Evolutionary conservation across 2,888 invertebrate genomes (phyloP).

Genomic region (Apamea anceps): DNA sequence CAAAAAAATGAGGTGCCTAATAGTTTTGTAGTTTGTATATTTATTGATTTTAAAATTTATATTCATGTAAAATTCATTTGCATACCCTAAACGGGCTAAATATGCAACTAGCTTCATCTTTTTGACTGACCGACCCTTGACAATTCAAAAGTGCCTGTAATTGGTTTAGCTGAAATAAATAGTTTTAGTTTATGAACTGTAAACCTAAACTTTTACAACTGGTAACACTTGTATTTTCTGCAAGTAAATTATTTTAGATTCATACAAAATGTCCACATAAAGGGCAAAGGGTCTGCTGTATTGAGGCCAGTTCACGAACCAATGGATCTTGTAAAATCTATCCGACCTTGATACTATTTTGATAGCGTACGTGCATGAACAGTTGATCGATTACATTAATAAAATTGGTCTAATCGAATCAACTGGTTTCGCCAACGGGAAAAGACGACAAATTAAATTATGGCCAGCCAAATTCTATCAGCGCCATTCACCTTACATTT

Average conservation of each 20-base stretch:
- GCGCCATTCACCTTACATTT: conserved; percentile 20
- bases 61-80: neutral
- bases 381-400: conserved; percentile 53
- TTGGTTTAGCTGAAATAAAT: too few species aligned
- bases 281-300: conserved; percentile 29
- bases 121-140: too few species aligned
- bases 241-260: conserved; percentile 3
- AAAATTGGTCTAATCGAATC: conserved; percentile 48
- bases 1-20: too few species aligned
- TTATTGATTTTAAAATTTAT: neutral
- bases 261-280: neutral
- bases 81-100: neutral
- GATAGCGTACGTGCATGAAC: conserved; percentile 38
- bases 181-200: too few species aligned
- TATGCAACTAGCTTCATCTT: too few species aligned
- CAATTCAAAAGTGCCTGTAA: too few species aligned
- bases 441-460: conserved; percentile 51
- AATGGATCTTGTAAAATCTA: conserved; percentile 34
- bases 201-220: neutral
- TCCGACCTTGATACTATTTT: conserved; percentile 38
- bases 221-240: neutral
- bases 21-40: neutral
- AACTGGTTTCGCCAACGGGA: conserved; percentile 39
- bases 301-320: conserved; percentile 42
- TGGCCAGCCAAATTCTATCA: conserved; percentile 24